phyloP scores from a whole-genome alignment of 2,888 invertebrate genomes.

The Netelia fuscicornis region DNA sequence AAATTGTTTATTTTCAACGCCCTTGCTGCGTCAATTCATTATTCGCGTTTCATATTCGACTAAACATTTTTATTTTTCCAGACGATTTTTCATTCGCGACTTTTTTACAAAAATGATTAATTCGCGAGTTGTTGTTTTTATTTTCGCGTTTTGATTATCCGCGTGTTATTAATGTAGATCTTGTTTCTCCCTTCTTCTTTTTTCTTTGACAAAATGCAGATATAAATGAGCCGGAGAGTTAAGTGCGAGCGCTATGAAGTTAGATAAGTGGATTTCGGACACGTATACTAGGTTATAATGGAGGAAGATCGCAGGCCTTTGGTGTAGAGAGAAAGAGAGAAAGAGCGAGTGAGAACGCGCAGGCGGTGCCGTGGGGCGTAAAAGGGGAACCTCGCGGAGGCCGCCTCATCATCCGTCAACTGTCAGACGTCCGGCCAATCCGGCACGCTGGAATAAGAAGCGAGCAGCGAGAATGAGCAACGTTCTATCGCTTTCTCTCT shows the following conservation, averaged over 20 bases:
- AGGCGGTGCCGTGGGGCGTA: conserved; percentile 77
- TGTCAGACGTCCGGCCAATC: conserved; percentile 84
- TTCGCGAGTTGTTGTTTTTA: background rate
- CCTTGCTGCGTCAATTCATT: background rate
- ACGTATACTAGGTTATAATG: conserved; percentile 77
- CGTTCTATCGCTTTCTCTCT: conserved; percentile 30
- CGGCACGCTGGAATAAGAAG: conserved; percentile 76
- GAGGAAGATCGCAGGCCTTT: conserved; percentile 70
- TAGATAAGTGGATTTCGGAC: conserved; percentile 9
- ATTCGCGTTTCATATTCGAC: background rate
- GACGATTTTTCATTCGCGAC: conserved; percentile 1
- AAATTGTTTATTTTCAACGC: background rate
- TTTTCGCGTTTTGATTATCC: background rate
- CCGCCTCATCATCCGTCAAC: conserved; percentile 85
- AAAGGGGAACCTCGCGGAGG: conserved; percentile 76
- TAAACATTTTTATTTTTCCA: background rate
- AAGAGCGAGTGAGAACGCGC: background rate
- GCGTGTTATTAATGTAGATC: background rate
- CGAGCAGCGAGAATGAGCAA: conserved; percentile 53
- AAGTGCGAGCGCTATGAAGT: conserved; percentile 49
- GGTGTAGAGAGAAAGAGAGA: conserved; percentile 19
- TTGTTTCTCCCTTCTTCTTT: background rate
- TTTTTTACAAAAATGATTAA: background rate
- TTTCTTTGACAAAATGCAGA: background rate
- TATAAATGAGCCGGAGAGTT: conserved; percentile 50